Conservation (phyloP, 2,797 vertebrate genomes). For the Pangasius krempfi region DNA sequence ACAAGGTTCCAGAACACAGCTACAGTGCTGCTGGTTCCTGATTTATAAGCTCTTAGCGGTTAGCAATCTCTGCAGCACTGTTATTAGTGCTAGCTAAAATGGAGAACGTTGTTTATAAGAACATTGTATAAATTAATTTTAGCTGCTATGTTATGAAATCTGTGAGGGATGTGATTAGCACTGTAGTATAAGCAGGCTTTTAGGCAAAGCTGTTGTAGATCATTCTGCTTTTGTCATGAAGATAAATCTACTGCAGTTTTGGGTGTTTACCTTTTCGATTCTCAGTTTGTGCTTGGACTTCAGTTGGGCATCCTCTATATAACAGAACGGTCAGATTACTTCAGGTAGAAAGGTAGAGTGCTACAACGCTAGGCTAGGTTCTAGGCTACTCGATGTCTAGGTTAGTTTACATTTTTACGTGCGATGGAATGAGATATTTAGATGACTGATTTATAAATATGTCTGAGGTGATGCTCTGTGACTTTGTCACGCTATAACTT, state of each 20-base stretch:
- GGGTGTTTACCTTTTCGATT: background rate
- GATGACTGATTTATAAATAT: background rate
- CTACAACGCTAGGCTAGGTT: background rate
- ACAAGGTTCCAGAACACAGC: background rate
- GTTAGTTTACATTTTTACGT: background rate
- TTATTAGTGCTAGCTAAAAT: no score
- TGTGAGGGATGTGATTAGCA: background rate
- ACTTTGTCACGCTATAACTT: background rate
- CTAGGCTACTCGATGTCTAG: background rate
- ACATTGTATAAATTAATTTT: background rate
- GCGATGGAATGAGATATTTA: background rate
- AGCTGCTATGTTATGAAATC: background rate
- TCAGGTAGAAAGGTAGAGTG: background rate
- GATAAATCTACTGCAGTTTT: background rate
- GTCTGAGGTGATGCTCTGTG: conserved; percentile 1
- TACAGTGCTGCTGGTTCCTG: background rate
- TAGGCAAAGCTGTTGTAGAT: background rate
- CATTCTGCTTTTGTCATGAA: background rate
- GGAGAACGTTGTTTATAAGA: background rate
- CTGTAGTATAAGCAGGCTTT: background rate
- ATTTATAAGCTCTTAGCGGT: background rate
- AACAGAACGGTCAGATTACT: background rate
- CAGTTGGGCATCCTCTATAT: background rate
- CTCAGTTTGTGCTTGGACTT: background rate
- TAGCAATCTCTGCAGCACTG: background rate